phyloP scores from a whole-genome alignment of 2,888 invertebrate genomes.

The Drosophila cognata region DNA sequence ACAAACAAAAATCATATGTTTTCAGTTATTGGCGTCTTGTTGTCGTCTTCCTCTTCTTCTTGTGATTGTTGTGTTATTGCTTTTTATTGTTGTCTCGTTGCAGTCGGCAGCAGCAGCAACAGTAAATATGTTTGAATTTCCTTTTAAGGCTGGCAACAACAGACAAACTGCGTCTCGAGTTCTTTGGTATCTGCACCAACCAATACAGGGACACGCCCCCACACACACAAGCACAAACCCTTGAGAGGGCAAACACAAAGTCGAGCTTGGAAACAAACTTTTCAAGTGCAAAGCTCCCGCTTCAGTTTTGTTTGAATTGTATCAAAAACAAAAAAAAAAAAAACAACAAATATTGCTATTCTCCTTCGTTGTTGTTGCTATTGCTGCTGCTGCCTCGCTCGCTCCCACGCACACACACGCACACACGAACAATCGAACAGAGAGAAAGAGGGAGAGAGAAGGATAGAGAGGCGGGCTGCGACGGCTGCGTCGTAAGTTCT shows the following conservation, averaged over 20 bases:
- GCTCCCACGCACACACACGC: slow-evolving; percentile 64
- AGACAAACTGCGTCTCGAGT: slow-evolving; percentile 69
- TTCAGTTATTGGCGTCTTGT: slow-evolving; percentile 64
- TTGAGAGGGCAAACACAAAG: slow-evolving; percentile 51
- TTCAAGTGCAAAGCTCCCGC: slow-evolving; percentile 65
- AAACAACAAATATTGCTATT: slow-evolving; percentile 21
- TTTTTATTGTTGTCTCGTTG: slow-evolving; percentile 39
- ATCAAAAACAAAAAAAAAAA: slow-evolving; percentile 44
- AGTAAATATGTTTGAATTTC: slow-evolving; percentile 37
- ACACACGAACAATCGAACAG: slow-evolving; percentile 33
- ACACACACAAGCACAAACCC: slow-evolving; percentile 18
- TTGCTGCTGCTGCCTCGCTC: slow-evolving; percentile 69
- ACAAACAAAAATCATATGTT: slow-evolving; percentile 83
- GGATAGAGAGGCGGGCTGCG: slow-evolving; percentile 43
- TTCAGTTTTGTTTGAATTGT: slow-evolving; percentile 65
- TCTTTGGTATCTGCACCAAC: slow-evolving; percentile 33
- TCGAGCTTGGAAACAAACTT: slow-evolving; percentile 72
- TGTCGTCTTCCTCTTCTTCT: slow-evolving; percentile 30
- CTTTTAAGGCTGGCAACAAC: slow-evolving; percentile 56
- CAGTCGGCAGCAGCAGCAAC: slow-evolving; percentile 74
- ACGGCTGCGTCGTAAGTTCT: slow-evolving; percentile 71
- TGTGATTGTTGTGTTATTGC: slow-evolving; percentile 29
- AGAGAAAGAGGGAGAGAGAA: slow-evolving; percentile 31
- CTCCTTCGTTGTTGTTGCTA: slow-evolving; percentile 38
- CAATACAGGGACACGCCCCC: slow-evolving; percentile 42